phyloP scores from a whole-genome alignment of 2,888 invertebrate species.

The Eupithecia centaureata region DNA sequence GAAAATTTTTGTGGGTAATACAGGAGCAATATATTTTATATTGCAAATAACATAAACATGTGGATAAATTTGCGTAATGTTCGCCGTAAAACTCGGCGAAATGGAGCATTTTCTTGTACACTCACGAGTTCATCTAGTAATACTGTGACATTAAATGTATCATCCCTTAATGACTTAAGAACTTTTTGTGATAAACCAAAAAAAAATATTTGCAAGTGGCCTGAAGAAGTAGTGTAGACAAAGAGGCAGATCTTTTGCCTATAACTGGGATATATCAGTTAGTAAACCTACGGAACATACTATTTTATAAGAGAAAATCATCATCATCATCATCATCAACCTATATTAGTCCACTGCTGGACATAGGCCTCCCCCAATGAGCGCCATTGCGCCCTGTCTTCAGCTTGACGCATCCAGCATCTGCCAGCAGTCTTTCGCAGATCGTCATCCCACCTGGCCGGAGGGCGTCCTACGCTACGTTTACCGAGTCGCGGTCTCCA shows the following conservation, averaged over 20 bases:
- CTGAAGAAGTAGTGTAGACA: not conserved
- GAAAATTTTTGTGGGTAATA: constrained; percentile 46
- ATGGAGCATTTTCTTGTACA: constrained; percentile 50
- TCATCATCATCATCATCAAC: too few species aligned
- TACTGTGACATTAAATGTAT: constrained; percentile 22
- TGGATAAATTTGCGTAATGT: constrained; percentile 82
- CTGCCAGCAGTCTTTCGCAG: too few species aligned
- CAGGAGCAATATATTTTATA: constrained; percentile 75
- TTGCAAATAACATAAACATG: constrained; percentile 77
- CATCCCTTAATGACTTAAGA: constrained; percentile 5
- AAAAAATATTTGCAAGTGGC: not conserved
- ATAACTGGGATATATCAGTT: not conserved
- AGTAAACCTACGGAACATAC: not conserved
- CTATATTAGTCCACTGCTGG: too few species aligned
- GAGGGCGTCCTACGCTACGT: too few species aligned
- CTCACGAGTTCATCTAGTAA: constrained; percentile 27
- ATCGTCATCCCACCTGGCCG: too few species aligned
- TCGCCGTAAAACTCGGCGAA: constrained; percentile 77
- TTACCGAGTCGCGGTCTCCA: too few species aligned
- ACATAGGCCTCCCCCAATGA: too few species aligned
- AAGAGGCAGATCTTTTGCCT: not conserved
- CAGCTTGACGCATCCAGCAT: too few species aligned
- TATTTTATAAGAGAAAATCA: too few species aligned
- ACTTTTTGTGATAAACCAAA: not conserved
- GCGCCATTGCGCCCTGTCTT: too few species aligned